A percentile compares a stretch with the other conserved stretches of the same genome.
Conservation (phyloP, 2,888 invertebrate species). For the Shargacucullia verbasci region DNA sequence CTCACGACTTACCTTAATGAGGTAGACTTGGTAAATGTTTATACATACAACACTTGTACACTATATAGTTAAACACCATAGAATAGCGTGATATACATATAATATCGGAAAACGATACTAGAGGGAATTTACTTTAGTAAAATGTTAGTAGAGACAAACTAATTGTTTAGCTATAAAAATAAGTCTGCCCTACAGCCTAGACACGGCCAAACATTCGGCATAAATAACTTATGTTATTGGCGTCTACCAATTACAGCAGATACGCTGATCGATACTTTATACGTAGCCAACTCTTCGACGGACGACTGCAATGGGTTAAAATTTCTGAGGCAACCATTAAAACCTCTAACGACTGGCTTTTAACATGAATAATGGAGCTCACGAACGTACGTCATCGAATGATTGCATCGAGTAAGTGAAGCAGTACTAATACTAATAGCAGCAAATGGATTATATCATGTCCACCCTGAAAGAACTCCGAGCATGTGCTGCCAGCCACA, state of each 20-base stretch:
- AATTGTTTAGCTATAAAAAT: neutral
- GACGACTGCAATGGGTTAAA: slow-evolving; percentile 42
- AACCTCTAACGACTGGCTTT: slow-evolving; percentile 15
- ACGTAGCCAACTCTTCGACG: slow-evolving; percentile 15
- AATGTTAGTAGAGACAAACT: too few species aligned
- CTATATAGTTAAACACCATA: neutral
- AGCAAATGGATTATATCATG: slow-evolving; percentile 52
- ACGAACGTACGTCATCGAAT: slow-evolving; percentile 23
- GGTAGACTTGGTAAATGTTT: slow-evolving; percentile 19
- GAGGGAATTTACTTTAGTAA: too few species aligned
- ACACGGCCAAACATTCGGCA: slow-evolving; percentile 9
- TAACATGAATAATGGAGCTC: slow-evolving; percentile 20
- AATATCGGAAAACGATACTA: too few species aligned
- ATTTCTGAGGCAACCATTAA: slow-evolving; percentile 24
- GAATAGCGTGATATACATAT: too few species aligned
- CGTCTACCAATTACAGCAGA: slow-evolving; percentile 26
- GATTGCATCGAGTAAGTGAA: slow-evolving; percentile 19
- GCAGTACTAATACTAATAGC: slow-evolving; percentile 38
- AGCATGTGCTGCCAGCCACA: slow-evolving; percentile 66
- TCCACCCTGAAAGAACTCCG: slow-evolving; percentile 55
- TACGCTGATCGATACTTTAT: slow-evolving; percentile 39
- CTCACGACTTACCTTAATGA: slow-evolving; percentile 40
- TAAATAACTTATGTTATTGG: slow-evolving; percentile 27
- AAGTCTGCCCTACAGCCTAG: neutral
- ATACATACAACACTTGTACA: slow-evolving; percentile 4